phyloP scores from a whole-genome alignment of 2,888 invertebrate genomes.

The Bombylius major region DNA sequence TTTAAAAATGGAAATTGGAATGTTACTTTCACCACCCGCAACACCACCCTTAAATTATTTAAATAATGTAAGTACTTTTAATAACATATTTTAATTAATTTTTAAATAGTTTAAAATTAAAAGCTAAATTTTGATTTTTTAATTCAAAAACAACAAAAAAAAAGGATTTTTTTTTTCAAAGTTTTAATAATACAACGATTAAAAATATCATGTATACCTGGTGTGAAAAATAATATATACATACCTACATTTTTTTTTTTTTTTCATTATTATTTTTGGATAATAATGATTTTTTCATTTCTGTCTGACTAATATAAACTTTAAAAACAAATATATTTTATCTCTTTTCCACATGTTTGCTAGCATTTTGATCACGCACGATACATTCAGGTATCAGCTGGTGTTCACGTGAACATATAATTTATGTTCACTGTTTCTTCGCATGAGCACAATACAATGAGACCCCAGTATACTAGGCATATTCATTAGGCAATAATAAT shows the following conservation, averaged over 20 bases:
- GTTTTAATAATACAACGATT: too few species aligned
- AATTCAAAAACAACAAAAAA: too few species aligned
- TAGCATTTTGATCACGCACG: constrained; percentile 34
- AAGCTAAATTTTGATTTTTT: too few species aligned
- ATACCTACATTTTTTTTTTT: too few species aligned
- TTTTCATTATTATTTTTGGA: background rate
- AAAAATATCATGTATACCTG: too few species aligned
- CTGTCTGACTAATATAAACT: constrained; percentile 25
- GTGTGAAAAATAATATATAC: too few species aligned
- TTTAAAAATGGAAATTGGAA: constrained; percentile 28
- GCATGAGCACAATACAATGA: background rate
- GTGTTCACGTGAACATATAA: constrained; percentile 70
- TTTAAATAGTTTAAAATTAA: too few species aligned
- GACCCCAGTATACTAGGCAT: background rate
- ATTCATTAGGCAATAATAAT: background rate
- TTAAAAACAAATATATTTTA: constrained; percentile 32
- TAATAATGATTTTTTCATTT: constrained; percentile 1
- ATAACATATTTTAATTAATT: too few species aligned
- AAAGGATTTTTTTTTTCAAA: too few species aligned
- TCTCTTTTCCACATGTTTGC: constrained; percentile 24
- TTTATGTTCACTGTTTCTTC: constrained; percentile 4
- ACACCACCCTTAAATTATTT: constrained; percentile 52
- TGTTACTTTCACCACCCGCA: constrained; percentile 54
- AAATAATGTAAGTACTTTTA: constrained; percentile 29
- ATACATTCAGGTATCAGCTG: constrained; percentile 50